Evolutionary conservation across 2,888 invertebrate species (phyloP).

Genomic region (Kuschelorhynchus macadamiae): DNA sequence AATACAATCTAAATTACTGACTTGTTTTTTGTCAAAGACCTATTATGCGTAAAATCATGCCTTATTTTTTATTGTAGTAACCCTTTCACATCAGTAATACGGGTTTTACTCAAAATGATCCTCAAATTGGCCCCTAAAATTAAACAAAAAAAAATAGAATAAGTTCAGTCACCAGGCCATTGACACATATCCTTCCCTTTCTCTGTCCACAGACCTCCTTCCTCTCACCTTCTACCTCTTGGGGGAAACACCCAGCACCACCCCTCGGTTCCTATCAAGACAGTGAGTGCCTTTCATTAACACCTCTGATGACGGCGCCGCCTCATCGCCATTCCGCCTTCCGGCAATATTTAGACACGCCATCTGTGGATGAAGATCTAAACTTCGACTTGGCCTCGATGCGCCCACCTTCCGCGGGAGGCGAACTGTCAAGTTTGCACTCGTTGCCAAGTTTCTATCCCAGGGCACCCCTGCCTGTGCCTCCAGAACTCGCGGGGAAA

Average conservation of each 20-base stretch:
- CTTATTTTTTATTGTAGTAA: too few relatives aligned
- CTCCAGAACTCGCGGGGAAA: conserved; percentile 50
- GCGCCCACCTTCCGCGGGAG: not conserved
- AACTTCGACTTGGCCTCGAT: conserved; percentile 20
- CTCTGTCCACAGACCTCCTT: conserved; percentile 76
- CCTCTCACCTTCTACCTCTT: conserved; percentile 62
- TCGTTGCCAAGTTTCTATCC: conserved; percentile 53
- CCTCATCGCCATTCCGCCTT: conserved; percentile 52
- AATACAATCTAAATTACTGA: too few relatives aligned
- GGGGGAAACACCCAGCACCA: conserved; percentile 68
- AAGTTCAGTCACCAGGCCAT: conserved; percentile 52
- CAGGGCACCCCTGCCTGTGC: conserved; percentile 57
- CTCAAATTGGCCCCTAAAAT: not conserved
- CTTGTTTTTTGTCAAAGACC: too few relatives aligned
- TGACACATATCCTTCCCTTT: conserved; percentile 74
- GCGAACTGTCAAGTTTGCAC: conserved; percentile 39
- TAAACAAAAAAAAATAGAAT: conserved; percentile 12
- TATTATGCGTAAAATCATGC: too few relatives aligned
- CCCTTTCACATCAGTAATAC: not conserved
- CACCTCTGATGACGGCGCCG: conserved; percentile 57
- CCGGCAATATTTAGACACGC: conserved; percentile 55
- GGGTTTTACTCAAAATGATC: not conserved
- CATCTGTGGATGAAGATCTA: conserved; percentile 45
- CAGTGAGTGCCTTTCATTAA: conserved; percentile 51
- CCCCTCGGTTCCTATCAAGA: conserved; percentile 53